Evolutionary conservation across 53 echinoderm and acorn worm species (phyloP), one percentile per base, ranked within the genome.

Genomic region (Apostichopus leukothele): DNA sequence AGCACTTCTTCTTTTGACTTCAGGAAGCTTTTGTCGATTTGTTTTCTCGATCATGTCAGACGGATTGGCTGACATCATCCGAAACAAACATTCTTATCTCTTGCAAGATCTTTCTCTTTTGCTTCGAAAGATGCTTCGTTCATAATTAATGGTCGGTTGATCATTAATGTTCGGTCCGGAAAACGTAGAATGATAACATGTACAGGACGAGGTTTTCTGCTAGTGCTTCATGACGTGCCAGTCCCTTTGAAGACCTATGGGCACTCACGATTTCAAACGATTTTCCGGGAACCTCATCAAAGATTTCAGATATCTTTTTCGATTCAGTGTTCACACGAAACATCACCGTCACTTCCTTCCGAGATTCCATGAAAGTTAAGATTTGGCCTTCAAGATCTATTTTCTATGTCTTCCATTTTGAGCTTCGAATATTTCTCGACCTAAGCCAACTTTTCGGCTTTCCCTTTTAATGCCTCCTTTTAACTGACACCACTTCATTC

Each of bases 341-440:
- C 6, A 7, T 74, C 21, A 1, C 74, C 74, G 14, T 74, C 10
- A 23, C 74, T 74, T 13, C 14, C 74, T 74, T 74, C 74, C 13
- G 10, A 23, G 74, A 74, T 74, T 12, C 74, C 21, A 74, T 74
- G 74, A 3, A 74, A 74, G 19, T 0, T 23, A 74, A 74, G 21
- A 74, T 13, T 74, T 13, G 0, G 74, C 9, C 74, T 10, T 10
- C 74, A 23, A 74, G 74, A 3, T 74, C 16, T 74, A 23, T 74
- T 74, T 74, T 74, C 74, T 74, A 12, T 19, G n/a, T 67, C 68
- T 67, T 67, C 68, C n/a, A 67, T 67, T 67, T 67, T 39, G 39
- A 39, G 39, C 39, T 39, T 39, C 39, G 39, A 39, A 39, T 39
- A 39, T 39, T 39, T 39, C 39, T 39, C 39, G 39, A 39, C 39